Conservation (phyloP, 2,888 invertebrate genomes). For the Sepiola atlantica region DNA sequence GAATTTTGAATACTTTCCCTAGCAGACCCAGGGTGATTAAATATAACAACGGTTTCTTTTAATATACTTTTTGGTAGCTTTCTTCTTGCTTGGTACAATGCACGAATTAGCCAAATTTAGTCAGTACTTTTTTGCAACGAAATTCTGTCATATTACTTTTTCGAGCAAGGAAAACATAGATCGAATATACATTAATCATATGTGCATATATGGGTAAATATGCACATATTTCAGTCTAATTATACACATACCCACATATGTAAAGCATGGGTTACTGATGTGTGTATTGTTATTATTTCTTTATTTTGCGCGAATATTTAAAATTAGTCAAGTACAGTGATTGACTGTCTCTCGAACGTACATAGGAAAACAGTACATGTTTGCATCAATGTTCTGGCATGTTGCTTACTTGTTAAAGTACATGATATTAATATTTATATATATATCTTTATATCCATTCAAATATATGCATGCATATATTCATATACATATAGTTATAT, state of each 20-base stretch:
- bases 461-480: not conserved
- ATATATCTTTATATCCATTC: not conserved
- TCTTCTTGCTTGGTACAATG: not conserved
- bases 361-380: not conserved
- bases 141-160: no score
- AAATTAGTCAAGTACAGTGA: no score
- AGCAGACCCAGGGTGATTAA: not conserved
- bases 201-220: not conserved
- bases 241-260: not conserved
- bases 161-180: no score
- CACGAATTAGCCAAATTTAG: no score
- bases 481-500: not conserved
- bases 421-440: not conserved
- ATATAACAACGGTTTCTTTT: not conserved
- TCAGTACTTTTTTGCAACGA: no score
- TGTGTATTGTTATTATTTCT: no score
- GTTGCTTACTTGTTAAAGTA: no score
- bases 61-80: not conserved
- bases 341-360: not conserved
- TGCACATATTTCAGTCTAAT: not conserved
- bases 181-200: no score
- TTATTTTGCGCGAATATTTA: not conserved
- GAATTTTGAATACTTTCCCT: not conserved
- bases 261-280: not conserved
- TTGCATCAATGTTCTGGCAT: no score